Base-by-base conservation (phyloP, 2,797 vertebrate genomes). In the Pogoniulus pusillus region DNA sequence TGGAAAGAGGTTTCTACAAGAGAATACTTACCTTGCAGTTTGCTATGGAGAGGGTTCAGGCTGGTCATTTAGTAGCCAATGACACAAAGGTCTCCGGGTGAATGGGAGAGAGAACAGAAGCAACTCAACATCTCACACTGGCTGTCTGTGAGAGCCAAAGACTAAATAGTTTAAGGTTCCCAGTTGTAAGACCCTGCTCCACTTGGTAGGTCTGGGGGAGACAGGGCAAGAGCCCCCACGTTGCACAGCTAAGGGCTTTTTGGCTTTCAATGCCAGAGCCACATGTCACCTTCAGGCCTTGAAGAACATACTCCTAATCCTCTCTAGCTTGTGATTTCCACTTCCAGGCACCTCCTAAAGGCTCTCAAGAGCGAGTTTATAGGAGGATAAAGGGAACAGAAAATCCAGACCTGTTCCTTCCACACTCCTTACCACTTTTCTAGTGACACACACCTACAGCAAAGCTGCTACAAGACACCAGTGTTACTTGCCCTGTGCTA, bases 21-120 rank as follows among this genome's bases (percentile, higher is more conserved):
- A 79, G 87, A 88, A 51, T 87, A 87, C 90, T 94, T 90, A 65
- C 74, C 65, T 83, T 83, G 32, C 64, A 51, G 82, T 76, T 77
- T 82, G 47, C 88, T 45, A 34, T 60, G 32, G 77, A 84, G 73
- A 82, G 64, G 64, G 27, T 89, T 89, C 55, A 79, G 76, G 84
- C 84, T 72, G 41, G 70, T 69, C 74, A 85, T 90, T 93, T 86
- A 81, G 78, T 22, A 62, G 62, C 23, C 32, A 68, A 64, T n/a
- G 58, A 51, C 35, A 23, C 3, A 0, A 24, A 14, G 16, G 4
- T 68, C 27, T 84, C 27, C 2, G 7, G 8, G 16, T 37, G 35
- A 85, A 64, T 9, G 9, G 0, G 1, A 54, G 7, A 57, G 32
- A 6, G 19, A 82, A 80, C 51, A 32, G 22, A 89, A 26, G 22